Conservation (phyloP, 2,888 invertebrate genomes). For the Dryococelus australis region DNA sequence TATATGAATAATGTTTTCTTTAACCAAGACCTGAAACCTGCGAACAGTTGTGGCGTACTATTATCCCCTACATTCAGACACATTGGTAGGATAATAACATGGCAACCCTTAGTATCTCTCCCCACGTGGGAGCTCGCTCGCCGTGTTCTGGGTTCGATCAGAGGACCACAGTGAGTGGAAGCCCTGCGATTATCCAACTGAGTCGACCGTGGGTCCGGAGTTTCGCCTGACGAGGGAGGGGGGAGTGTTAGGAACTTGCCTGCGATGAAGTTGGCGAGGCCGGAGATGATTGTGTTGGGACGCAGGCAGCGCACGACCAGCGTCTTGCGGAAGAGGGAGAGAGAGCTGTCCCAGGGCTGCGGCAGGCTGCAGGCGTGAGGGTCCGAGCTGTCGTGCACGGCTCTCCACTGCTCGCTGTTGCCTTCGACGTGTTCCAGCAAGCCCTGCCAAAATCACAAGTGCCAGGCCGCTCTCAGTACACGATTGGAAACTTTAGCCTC, state of each 20-base stretch:
- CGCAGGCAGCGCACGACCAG: slow-evolving; percentile 82
- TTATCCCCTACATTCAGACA: too few species aligned
- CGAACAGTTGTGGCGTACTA: too few species aligned
- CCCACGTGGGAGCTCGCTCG: too few species aligned
- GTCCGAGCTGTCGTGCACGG: slow-evolving; percentile 74
- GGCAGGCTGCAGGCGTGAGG: slow-evolving; percentile 78
- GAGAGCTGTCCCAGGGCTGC: slow-evolving; percentile 69
- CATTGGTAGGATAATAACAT: too few species aligned
- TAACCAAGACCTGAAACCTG: too few species aligned
- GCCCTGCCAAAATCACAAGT: slow-evolving; percentile 58
- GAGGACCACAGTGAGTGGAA: too few species aligned
- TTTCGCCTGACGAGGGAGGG: neutral
- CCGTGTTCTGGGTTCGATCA: too few species aligned
- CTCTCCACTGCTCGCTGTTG: slow-evolving; percentile 72
- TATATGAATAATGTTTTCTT: too few species aligned
- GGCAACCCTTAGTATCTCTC: too few species aligned
- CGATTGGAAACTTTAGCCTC: too few species aligned
- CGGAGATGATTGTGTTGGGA: slow-evolving; percentile 76
- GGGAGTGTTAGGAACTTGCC: neutral
- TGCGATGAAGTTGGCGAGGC: neutral
- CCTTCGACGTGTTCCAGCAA: slow-evolving; percentile 70
- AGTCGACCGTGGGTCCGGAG: too few species aligned
- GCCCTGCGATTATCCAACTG: too few species aligned
- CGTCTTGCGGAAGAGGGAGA: slow-evolving; percentile 76
- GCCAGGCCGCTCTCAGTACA: neutral